Evolutionary conservation across 1,140 invertebrate species (phyloP).

Genomic region (Drosophila leontia): DNA sequence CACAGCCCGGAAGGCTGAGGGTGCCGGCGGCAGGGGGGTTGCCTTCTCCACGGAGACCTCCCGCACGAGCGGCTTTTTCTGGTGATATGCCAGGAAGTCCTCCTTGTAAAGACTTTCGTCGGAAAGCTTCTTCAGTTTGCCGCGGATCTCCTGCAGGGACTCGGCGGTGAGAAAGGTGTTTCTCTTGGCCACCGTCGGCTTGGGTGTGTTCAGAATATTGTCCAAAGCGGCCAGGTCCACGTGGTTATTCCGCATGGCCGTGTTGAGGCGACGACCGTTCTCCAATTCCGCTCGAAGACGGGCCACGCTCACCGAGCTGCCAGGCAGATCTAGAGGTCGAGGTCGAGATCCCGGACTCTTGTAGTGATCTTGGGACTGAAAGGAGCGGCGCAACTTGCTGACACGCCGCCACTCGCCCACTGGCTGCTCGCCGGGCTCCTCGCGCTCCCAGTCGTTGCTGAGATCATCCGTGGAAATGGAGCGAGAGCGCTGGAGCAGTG

Average conservation of each 20-base stretch:
- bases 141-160: constrained; percentile 87
- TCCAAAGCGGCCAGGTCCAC: constrained; percentile 85
- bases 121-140: constrained; percentile 86
- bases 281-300: constrained; percentile 86
- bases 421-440: constrained; percentile 48
- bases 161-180: constrained; percentile 87
- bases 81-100: constrained; percentile 65
- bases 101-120: constrained; percentile 84
- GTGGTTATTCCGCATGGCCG: constrained; percentile 85
- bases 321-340: constrained; percentile 86
- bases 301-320: constrained; percentile 85
- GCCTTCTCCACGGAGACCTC: constrained; percentile 79
- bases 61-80: constrained; percentile 29
- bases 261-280: constrained; percentile 85
- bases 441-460: constrained; percentile 72
- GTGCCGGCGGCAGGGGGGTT: constrained; percentile 21
- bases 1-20: constrained; percentile 62
- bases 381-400: constrained; percentile 87
- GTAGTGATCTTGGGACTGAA: constrained; percentile 86
- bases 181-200: constrained; percentile 55
- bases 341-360: constrained; percentile 38
- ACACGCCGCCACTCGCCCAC: constrained; percentile 87
- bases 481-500: constrained; percentile 70
- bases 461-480: constrained; percentile 84
- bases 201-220: constrained; percentile 85